Base-by-base conservation (phyloP, 2,888 invertebrate genomes). In the Erebia palarica region DNA sequence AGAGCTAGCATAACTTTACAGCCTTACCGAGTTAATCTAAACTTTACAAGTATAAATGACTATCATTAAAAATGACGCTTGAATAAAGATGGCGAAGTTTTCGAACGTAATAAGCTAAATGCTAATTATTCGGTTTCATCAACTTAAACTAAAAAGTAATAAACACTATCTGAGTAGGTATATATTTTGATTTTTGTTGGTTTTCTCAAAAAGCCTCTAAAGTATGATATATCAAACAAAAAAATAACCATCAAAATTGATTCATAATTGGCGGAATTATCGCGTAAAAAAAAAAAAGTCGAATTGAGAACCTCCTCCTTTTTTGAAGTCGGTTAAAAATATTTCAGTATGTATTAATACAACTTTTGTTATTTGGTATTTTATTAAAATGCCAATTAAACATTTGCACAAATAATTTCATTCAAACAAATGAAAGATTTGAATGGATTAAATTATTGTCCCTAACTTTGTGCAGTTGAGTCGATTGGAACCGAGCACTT, bases 401-500 rank as follows among this genome's bases (percentile, higher is more conserved):
- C n/a, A 27, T 49, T 63, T 63, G 5, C 9, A 53, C 36, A 21
- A 60, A 60, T 42, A 60, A 44, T 66, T 21, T 13, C 49, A 36
- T 57, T 60, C 42, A 9, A 60, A 60, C 14, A 21, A 51, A 55
- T 64, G 65, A 10, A 53, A 60, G 65, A 73, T 73, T 58, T 69
- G 13, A 57, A 61, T 60, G 49, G 72, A 66, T 47, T 59, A 51
- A 55, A 71, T 49, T 64, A 66, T 63, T 69, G 68, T 71, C 64
- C 44, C 53, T 59, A 64, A 44, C 63, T 60, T 67, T 60, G 64
- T 69, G 9, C 58, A 60, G 60, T 73, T 51, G 64, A 67, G 49
- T 13, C 55, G 55, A 69, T 66, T 64, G 59, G 69, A 42, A 69
- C 64, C 59, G 63, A 63, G 63, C 60, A 57, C 58, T 74, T 72